These are phyloP conservation scores for Heliothis subflexa DNA, from an alignment of 1,140 invertebrate species.

Conservation along the genomic window DNA sequence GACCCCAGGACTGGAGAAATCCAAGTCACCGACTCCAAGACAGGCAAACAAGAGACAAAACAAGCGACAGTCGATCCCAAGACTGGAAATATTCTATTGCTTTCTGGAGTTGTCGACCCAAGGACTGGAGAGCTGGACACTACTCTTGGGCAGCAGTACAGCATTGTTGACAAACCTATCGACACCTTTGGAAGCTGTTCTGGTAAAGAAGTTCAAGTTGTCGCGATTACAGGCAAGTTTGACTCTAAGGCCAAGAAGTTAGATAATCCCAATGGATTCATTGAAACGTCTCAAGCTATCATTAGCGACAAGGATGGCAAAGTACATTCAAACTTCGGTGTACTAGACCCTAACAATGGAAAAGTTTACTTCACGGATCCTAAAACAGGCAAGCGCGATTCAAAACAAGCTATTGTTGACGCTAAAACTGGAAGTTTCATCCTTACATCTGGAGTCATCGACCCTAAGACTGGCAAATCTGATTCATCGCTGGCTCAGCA, in stretches of 20 bases:
- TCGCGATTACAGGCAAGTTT: constrained; percentile 86
- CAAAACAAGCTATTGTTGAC: constrained; percentile 88
- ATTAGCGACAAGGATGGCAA: constrained; percentile 86
- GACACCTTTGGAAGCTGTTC: constrained; percentile 87
- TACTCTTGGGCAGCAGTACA: constrained; percentile 85
- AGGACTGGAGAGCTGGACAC: constrained; percentile 85
- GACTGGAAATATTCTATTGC: constrained; percentile 86
- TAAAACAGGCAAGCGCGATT: constrained; percentile 88
- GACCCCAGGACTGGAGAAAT: constrained; percentile 87
- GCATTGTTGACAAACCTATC: constrained; percentile 88
- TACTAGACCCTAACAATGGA: constrained; percentile 88
- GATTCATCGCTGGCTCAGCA: constrained; percentile 88
- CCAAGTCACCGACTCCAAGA: constrained; percentile 86
- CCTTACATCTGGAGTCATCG: constrained; percentile 87
- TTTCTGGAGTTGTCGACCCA: constrained; percentile 86
- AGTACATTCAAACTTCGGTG: constrained; percentile 88
- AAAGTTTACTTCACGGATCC: constrained; percentile 88
- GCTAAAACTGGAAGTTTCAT: constrained; percentile 87
- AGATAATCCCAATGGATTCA: constrained; percentile 87
- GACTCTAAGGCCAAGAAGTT: constrained; percentile 86
- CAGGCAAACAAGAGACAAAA: constrained; percentile 86
- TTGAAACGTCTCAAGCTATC: constrained; percentile 84
- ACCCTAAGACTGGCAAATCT: constrained; percentile 88
- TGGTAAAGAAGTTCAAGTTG: constrained; percentile 85
- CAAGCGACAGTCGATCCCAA: constrained; percentile 86